Percentiles rank a stretch among this genome's conserved stretches.
Evolutionary conservation across 2,888 invertebrate genomes (phyloP).

Genomic region (Acleris emargana): DNA sequence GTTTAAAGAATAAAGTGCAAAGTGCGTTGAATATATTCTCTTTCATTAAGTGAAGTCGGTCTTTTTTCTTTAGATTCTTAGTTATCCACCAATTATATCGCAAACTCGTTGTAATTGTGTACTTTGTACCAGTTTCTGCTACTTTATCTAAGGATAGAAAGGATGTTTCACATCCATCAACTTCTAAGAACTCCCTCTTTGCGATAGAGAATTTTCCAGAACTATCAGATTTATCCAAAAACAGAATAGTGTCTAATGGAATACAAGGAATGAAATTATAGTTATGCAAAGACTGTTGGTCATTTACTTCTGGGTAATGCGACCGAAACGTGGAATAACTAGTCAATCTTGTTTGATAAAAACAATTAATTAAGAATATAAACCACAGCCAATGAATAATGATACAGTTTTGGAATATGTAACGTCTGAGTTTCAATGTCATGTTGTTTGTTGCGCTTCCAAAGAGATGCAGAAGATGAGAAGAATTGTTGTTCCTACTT

Average conservation of each 20-base stretch:
- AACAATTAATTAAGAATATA: conserved; percentile 37
- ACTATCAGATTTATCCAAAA: conserved; percentile 1
- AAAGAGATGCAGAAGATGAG: conserved; percentile 15
- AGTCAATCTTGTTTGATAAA: conserved; percentile 37
- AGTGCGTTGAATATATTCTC: conserved; percentile 29
- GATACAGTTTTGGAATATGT: conserved; percentile 11
- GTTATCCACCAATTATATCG: conserved; percentile 24
- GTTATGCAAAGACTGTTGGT: conserved; percentile 1
- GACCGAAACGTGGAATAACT: conserved; percentile 30
- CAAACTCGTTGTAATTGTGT: conserved; percentile 18
- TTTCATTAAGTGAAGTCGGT: conserved; percentile 24
- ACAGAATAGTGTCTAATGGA: conserved; percentile 1
- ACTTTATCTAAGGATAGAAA: conserved; percentile 10
- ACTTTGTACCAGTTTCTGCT: conserved; percentile 10
- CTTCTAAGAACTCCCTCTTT: conserved; percentile 12
- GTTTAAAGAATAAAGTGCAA: conserved; percentile 28
- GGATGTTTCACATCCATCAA: conserved; percentile 22
- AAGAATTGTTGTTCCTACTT: neutral
- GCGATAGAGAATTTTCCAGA: conserved; percentile 14
- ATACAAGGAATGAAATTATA: conserved; percentile 24
- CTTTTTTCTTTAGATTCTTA: conserved; percentile 6
- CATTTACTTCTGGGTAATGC: conserved; percentile 11
- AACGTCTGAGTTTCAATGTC: neutral
- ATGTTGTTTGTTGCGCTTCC: conserved; percentile 16
- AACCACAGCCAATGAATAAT: conserved; percentile 36